These are phyloP conservation scores for Percopsis omiscomaycus DNA, from an alignment of 2,797 vertebrate species.

Conservation along the genomic window DNA sequence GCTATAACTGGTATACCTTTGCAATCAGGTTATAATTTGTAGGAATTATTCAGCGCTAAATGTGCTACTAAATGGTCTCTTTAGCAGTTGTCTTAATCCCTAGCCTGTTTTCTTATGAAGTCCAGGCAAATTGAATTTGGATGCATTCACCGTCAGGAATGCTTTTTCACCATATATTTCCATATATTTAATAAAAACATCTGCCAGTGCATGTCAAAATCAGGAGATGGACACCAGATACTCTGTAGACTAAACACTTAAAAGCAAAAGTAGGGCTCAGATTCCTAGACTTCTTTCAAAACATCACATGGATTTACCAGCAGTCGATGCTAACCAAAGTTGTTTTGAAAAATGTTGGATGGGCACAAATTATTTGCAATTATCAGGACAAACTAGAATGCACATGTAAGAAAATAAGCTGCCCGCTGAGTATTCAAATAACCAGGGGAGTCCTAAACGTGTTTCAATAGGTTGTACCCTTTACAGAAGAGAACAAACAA, in stretches of 20 bases:
- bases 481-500: background rate
- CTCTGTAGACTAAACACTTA: constrained; percentile 35
- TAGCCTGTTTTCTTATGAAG: constrained; percentile 55
- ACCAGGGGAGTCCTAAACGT: no score
- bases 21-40: constrained; percentile 54
- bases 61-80: constrained; percentile 59
- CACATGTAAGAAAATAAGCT: no score
- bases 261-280: constrained; percentile 39
- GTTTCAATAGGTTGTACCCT: no score
- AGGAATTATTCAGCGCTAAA: constrained; percentile 54
- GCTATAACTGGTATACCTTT: constrained; percentile 10
- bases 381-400: no score
- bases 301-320: constrained; percentile 14
- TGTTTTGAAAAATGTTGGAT: constrained; percentile 28
- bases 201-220: constrained; percentile 44
- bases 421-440: no score
- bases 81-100: constrained; percentile 58
- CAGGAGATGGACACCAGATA: constrained; percentile 40
- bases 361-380: constrained; percentile 19
- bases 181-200: constrained; percentile 41
- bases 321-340: constrained; percentile 28
- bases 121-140: constrained; percentile 59
- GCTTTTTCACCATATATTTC: constrained; percentile 17
- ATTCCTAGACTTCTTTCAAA: constrained; percentile 29
- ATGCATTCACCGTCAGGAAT: constrained; percentile 40